Base-by-base conservation (phyloP, 2,888 invertebrate genomes). In the Anthrax anthrax region DNA sequence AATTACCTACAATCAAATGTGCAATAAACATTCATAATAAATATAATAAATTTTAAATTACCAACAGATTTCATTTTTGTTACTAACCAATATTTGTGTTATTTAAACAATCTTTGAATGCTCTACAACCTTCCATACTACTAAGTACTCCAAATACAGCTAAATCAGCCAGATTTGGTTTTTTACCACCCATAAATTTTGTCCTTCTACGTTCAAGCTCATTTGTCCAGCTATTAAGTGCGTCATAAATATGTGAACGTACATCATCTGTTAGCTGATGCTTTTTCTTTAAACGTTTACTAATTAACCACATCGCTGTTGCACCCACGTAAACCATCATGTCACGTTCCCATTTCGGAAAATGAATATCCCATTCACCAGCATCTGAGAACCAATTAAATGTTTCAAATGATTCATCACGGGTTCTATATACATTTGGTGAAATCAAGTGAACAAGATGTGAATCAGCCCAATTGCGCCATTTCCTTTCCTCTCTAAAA, bases 391-490 rank as follows among this genome's bases (percentile, higher is more conserved):
- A 97, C 85, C 94, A 92, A 54, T 81, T 78, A 67, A 98, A 97
- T 0, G 97, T 87, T 62, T 91, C 83, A 18, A 91, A 65, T 0
- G 97, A 79, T 70, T 98, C 97, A 1, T 71, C 69, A 1, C 77
- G 67, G 0, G 88, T 88, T 48, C 95, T 78, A 62, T 98, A 98
- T 29, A 96, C 92, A 67, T 98, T 98, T 0, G 98, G 98, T 0
- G 97, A 96, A 34, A 98, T 72, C 1, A 83, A 80, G 63, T 96
- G 97, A 0, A 98, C 94, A 2, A 96, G 73, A 37, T 83, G 80
- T 42, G 79, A 76, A 64, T 98, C 98, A 0, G 85, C 86, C 98
- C 98, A 98, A 60, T 82, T 78, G 42, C 98, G 76, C 97, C 97
- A 98, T 60, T 89, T 83, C 34, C 91, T 77, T 67, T 97, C 97